A percentile compares a stretch with the other conserved stretches of the same genome.
Conservation (phyloP, 2,797 vertebrate genomes). For the Betta splendens region DNA sequence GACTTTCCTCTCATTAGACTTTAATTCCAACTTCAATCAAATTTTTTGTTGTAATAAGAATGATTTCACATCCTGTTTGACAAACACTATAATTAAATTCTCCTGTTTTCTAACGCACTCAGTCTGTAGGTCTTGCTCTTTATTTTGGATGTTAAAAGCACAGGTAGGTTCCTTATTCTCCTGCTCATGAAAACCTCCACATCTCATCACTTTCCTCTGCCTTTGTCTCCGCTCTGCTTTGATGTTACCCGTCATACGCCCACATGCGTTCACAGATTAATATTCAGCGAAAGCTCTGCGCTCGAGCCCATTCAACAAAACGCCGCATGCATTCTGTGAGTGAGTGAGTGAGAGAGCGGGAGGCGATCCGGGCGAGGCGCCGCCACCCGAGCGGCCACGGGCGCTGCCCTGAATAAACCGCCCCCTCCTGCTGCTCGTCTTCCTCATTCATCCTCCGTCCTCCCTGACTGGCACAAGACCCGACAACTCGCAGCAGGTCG, state of each 20-base stretch:
- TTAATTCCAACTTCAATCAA: too few relatives aligned
- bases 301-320: conserved; percentile 44
- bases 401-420: conserved; percentile 55
- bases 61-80: too few relatives aligned
- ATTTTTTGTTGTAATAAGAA: too few relatives aligned
- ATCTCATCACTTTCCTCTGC: background rate
- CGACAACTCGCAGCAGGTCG: conserved; percentile 27
- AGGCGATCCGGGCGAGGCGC: conserved; percentile 16
- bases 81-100: too few relatives aligned
- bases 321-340: conserved; percentile 19
- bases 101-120: too few relatives aligned
- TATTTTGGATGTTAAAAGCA: too few relatives aligned
- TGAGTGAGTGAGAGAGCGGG: conserved; percentile 37
- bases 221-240: conserved; percentile 15
- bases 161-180: too few relatives aligned
- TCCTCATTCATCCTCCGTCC: conserved; percentile 6
- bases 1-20: too few relatives aligned
- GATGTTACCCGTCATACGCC: background rate
- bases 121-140: too few relatives aligned
- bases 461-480: conserved; percentile 24
- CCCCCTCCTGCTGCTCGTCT: background rate
- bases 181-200: too few relatives aligned
- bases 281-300: background rate
- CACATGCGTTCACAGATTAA: background rate
- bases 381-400: conserved; percentile 35